These are phyloP conservation scores for Dryococelus australis DNA, from an alignment of 2,888 invertebrate species.

Conservation along the genomic window DNA sequence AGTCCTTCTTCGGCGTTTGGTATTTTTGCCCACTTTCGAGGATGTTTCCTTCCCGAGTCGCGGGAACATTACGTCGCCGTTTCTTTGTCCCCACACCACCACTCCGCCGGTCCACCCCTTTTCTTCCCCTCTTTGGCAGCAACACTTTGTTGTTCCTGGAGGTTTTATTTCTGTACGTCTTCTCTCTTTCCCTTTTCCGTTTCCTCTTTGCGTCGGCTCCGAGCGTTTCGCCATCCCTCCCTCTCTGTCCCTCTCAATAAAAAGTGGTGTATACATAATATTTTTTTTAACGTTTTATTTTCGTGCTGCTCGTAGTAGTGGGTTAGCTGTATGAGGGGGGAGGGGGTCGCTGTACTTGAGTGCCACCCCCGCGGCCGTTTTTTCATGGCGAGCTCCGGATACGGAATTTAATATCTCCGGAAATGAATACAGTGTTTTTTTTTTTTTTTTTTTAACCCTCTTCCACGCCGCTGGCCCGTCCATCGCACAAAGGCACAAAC, in stretches of 20 bases:
- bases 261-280: not conserved
- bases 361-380: too few species aligned
- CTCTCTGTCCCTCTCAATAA: not conserved
- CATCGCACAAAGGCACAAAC: too few species aligned
- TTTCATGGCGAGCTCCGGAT: too few species aligned
- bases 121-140: not conserved
- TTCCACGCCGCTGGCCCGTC: too few species aligned
- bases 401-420: too few species aligned
- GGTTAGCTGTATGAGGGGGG: too few species aligned
- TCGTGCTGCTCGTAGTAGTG: not conserved
- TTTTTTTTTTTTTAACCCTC: too few species aligned
- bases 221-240: not conserved
- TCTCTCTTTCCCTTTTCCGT: not conserved
- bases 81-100: not conserved
- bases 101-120: too few species aligned
- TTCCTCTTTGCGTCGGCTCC: not conserved
- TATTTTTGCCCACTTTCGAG: constrained; percentile 1
- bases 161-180: not conserved
- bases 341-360: too few species aligned
- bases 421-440: too few species aligned
- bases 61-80: not conserved
- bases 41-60: not conserved
- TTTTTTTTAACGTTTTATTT: not conserved
- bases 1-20: not conserved
- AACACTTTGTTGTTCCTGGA: not conserved